Base-by-base conservation (phyloP, 2,797 vertebrate genomes). In the Erethizon dorsatum region DNA sequence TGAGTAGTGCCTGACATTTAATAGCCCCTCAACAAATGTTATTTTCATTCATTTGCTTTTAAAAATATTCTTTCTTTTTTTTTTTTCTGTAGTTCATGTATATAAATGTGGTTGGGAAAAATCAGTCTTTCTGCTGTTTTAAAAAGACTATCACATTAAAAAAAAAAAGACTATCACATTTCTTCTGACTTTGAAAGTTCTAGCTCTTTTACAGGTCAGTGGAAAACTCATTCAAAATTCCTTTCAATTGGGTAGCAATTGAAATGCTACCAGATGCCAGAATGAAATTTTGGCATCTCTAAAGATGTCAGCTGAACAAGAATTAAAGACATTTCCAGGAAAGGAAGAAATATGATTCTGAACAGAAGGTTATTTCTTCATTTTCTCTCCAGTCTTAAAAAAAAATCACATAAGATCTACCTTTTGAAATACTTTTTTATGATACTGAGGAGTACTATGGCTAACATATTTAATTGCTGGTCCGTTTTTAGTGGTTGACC, bases 201-300 rank as follows among this genome's bases (percentile, higher is more conserved):
- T 79, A n/a, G 47, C 41, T 86, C 31, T 45, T 95, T 96, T 93
- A 85, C 18, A 84, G 52, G 80, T 79, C 77, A 82, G 2, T 79
- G 71, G 88, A 93, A 96, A 97, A 54, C 28, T 18, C 80, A 96
- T 80, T 91, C 37, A 87, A 41, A 94, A 84, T 94, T 89, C 83
- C 45, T 94, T 96, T 84, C 73, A 71, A 50, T 82, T 95, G 54
- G 75, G 3, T 63, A 92, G 79, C 88, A 97, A 41, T 41, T 41
- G 37, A 41, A 41, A 41, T 41, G 37, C 37, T 41, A 41, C 37
- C 37, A 41, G 37, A 41, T 41, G 92, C 88, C 26, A 13, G 37
- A 94, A 31, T 90, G 91, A 97, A 95, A 87, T 88, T 56, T 73
- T 97, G 94, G 77, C 87, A 73, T 85, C 94, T 93, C 94, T 85